Base-by-base conservation (phyloP, 2,888 invertebrate species). In the Encarsia formosa region DNA sequence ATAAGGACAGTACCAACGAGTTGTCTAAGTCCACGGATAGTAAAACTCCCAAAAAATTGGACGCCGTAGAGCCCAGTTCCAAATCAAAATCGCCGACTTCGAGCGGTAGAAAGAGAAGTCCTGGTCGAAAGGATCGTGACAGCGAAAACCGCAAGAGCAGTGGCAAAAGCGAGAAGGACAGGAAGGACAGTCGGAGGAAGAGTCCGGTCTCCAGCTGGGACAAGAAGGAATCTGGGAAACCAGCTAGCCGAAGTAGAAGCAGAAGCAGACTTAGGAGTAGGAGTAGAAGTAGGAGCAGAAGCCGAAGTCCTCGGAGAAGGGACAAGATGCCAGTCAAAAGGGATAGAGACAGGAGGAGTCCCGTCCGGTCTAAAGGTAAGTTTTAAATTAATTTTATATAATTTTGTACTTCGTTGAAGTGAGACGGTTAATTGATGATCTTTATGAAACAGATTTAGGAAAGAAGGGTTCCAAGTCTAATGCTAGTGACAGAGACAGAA, bases 261-360 rank as follows among this genome's bases (percentile, higher is more conserved):
- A 66, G 71, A 58, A 73, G 73, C 49, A 63, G 15, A n/a, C 69
- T 64, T 44, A 62, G 63, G 15, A 67, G 71, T 47, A 66, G 71
- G 58, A 73, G 73, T 50, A 62, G 8, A 3, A 68, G 71, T 46
- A 66, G 71, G 58, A 73, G 73, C 49, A 63, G 67, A 6, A 71
- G 71, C 37, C 61, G 61, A 29, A 71, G 70, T 58, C 71, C 71
- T 2, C 61, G 64, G 34, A 63, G 63, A 46, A 61, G 65, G 2
- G 66, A 66, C 2, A 66, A 67, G 15, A 57, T 62, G 40, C 32
- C 48, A 2, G n/a, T n/a, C n/a, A 55, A 55, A 23, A 65, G 69
- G 4, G 64, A 64, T 34, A 66, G 65, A 37, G 71, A 71, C 13
- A 67, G 65, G 56, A 63, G 69, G 35, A 71, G 68, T 61, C 69